Evolutionary conservation across 2,113 vertebrate species (phyloP).

Genomic region (Aegithalos caudatus): DNA sequence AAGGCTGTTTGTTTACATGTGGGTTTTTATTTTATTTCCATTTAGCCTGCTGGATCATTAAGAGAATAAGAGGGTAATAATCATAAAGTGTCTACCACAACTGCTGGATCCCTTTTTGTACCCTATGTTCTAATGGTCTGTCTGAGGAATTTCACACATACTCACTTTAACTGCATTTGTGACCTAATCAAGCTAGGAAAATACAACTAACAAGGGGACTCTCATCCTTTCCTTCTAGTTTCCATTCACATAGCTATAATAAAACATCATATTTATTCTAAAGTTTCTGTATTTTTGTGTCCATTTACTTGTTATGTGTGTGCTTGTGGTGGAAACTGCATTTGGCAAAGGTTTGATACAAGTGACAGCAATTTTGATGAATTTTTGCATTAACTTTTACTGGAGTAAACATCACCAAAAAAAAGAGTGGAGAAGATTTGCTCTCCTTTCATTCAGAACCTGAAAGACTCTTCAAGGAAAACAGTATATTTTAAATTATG

Average conservation of each 20-base stretch:
- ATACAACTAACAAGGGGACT: neutral
- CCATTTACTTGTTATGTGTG: neutral
- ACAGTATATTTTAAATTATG: neutral
- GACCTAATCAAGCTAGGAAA: neutral
- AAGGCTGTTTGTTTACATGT: neutral
- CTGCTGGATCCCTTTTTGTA: fast-evolving
- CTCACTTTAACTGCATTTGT: neutral
- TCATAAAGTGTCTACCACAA: neutral
- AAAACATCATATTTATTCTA: neutral
- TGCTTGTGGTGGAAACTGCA: neutral
- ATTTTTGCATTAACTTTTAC: neutral
- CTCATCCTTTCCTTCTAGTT: neutral
- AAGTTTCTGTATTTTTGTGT: neutral
- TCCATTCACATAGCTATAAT: neutral
- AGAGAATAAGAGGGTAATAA: neutral
- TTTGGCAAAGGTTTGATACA: neutral
- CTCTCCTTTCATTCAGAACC: neutral
- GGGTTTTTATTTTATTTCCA: neutral
- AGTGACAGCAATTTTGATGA: neutral
- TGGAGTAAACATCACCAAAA: neutral
- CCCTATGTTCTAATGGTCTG: neutral
- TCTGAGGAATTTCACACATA: neutral
- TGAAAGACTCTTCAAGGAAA: neutral
- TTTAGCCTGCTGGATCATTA: neutral
- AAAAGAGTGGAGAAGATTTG: neutral